phyloP scores from a whole-genome alignment of 1,140 invertebrate species.

The Drosophila azteca region DNA sequence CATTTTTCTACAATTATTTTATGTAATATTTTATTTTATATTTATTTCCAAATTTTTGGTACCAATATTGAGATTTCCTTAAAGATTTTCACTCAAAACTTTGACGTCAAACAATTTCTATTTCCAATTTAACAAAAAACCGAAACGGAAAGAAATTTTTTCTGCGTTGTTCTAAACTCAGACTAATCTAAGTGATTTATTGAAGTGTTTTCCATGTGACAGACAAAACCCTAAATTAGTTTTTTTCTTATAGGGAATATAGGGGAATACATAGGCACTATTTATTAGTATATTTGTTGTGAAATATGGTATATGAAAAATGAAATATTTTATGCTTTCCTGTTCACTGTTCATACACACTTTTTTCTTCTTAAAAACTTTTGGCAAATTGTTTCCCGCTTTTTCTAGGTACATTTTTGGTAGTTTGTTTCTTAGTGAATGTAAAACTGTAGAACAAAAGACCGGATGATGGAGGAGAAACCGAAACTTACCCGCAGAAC shows the following conservation, averaged over 20 bases:
- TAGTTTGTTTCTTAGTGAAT: conserved; percentile 12
- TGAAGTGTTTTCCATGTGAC: conserved; percentile 13
- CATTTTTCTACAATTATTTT: too few relatives aligned
- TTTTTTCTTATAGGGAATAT: neutral
- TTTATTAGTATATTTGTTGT: too few relatives aligned
- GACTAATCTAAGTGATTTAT: conserved; percentile 29
- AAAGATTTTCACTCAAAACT: conserved; percentile 5
- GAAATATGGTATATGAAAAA: too few relatives aligned
- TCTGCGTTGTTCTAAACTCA: conserved; percentile 5
- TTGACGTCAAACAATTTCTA: conserved; percentile 34
- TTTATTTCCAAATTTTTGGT: neutral
- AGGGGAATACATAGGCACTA: neutral
- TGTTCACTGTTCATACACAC: neutral
- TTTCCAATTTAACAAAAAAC: conserved; percentile 12
- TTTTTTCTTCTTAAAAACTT: conserved; percentile 10
- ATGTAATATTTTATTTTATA: neutral
- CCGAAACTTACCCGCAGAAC: conserved; percentile 56
- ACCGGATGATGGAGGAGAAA: conserved; percentile 32
- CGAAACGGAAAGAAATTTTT: neutral
- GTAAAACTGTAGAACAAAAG: conserved; percentile 40
- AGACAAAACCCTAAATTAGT: neutral
- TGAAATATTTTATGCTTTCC: too few relatives aligned
- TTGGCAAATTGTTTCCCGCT: conserved; percentile 18
- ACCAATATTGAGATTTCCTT: neutral
- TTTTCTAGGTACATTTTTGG: conserved; percentile 3